These are phyloP conservation scores for Drosophila paranaensis DNA, from an alignment of 2,888 invertebrate genomes.

Conservation along the genomic window DNA sequence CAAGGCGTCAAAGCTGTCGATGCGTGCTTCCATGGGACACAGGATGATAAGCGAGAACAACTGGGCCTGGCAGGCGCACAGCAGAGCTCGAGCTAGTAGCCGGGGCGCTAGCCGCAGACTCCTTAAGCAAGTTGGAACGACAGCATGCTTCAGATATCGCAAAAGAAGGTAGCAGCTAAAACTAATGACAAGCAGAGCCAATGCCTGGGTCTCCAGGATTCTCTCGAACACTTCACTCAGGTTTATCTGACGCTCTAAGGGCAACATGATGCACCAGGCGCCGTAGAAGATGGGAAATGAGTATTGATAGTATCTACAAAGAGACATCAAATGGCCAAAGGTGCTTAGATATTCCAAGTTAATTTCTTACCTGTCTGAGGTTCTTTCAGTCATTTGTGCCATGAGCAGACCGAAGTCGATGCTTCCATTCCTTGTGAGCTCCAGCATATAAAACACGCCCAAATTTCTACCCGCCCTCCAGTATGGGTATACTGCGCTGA, in stretches of 20 bases:
- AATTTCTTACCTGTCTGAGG: neutral
- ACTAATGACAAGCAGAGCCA: constrained; percentile 1
- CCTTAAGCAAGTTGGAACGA: neutral
- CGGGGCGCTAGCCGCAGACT: neutral
- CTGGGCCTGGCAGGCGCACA: constrained; percentile 46
- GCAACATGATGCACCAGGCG: constrained; percentile 61
- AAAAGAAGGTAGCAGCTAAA: neutral
- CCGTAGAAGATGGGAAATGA: constrained; percentile 42
- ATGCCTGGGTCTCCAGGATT: constrained; percentile 15
- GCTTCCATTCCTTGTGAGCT: constrained; percentile 43
- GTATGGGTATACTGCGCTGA: constrained; percentile 22
- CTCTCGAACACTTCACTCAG: constrained; percentile 14
- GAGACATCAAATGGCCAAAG: too few relatives aligned
- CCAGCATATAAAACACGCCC: constrained; percentile 30
- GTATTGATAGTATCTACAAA: constrained; percentile 27
- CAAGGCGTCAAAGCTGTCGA: constrained; percentile 55
- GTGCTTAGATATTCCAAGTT: too few relatives aligned
- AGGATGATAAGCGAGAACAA: constrained; percentile 33
- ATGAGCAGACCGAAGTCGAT: constrained; percentile 48
- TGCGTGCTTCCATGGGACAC: constrained; percentile 15
- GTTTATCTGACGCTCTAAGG: constrained; percentile 37
- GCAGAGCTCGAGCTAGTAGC: constrained; percentile 23
- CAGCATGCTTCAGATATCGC: neutral
- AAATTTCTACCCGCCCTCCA: constrained; percentile 7
- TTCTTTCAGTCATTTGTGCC: neutral